Conservation (phyloP, 2,888 invertebrate genomes). For the Timema cristinae region DNA sequence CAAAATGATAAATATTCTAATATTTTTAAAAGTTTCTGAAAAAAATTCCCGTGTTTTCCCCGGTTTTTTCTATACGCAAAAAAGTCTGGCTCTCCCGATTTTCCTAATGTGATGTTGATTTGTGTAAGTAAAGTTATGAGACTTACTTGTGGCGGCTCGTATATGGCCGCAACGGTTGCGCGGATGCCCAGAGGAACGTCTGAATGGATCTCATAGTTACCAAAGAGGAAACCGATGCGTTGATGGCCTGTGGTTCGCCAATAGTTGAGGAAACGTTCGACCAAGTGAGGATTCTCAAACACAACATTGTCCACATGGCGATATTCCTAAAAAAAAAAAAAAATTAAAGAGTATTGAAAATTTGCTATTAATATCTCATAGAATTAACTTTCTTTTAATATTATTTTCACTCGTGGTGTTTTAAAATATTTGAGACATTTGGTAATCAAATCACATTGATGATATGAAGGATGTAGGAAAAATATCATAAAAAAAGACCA, state of each 20-base stretch:
- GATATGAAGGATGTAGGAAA: too few species aligned
- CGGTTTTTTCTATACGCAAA: too few species aligned
- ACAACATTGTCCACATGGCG: slow-evolving; percentile 95
- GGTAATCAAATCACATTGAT: too few species aligned
- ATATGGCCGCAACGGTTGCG: slow-evolving; percentile 87
- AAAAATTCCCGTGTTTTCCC: too few species aligned
- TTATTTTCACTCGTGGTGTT: background rate
- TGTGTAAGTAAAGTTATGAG: background rate
- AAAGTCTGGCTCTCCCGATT: too few species aligned
- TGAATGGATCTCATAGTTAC: slow-evolving; percentile 84
- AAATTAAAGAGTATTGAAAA: background rate
- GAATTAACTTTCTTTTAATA: background rate
- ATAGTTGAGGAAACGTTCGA: slow-evolving; percentile 93
- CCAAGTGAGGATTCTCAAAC: slow-evolving; percentile 92
- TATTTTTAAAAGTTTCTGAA: too few species aligned
- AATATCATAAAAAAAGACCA: too few species aligned
- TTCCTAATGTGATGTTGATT: too few species aligned
- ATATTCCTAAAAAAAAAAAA: slow-evolving; percentile 59
- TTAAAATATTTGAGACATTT: background rate
- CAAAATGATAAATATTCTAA: too few species aligned
- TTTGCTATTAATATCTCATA: background rate
- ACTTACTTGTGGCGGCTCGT: slow-evolving; percentile 90
- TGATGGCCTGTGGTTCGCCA: slow-evolving; percentile 95
- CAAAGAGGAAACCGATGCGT: slow-evolving; percentile 89
- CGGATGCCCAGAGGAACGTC: slow-evolving; percentile 90